Evolutionary conservation across 2,888 invertebrate species (phyloP).

Genomic region (Nemotelus nigrinus): DNA sequence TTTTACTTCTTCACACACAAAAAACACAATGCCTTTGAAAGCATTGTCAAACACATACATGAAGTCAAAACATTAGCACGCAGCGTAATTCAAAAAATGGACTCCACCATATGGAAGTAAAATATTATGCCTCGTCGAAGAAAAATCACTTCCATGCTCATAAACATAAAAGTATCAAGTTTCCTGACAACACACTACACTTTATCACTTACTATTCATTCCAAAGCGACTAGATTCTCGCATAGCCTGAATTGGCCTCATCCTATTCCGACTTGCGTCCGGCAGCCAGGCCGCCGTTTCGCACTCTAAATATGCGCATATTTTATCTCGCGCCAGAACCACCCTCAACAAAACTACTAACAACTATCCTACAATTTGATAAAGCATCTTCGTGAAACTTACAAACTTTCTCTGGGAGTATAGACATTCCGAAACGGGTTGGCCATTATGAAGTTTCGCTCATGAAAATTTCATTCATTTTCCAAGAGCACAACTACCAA

Average conservation of each 20-base stretch:
- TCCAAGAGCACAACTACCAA: background rate
- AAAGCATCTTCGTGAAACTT: constrained; percentile 22
- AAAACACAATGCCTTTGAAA: too few relatives aligned
- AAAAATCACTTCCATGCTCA: background rate
- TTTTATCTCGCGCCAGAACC: constrained; percentile 9
- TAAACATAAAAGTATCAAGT: background rate
- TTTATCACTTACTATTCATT: constrained; percentile 8
- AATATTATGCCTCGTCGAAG: too few relatives aligned
- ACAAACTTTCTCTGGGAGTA: constrained; percentile 9
- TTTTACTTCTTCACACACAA: too few relatives aligned
- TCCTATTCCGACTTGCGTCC: background rate
- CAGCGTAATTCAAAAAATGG: too few relatives aligned
- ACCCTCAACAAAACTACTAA: constrained; percentile 2
- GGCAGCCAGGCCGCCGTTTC: background rate
- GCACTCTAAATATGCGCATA: constrained; percentile 32
- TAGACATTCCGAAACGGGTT: constrained; percentile 7
- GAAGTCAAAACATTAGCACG: too few relatives aligned
- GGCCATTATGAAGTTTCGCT: constrained; percentile 31
- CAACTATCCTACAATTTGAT: constrained; percentile 25
- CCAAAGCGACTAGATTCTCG: background rate
- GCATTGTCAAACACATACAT: too few relatives aligned
- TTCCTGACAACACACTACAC: background rate
- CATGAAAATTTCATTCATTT: constrained; percentile 36
- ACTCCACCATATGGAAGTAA: too few relatives aligned
- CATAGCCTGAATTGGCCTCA: background rate